Conservation (phyloP, 2,797 vertebrate species). For the Peromyscus melanophrys region DNA sequence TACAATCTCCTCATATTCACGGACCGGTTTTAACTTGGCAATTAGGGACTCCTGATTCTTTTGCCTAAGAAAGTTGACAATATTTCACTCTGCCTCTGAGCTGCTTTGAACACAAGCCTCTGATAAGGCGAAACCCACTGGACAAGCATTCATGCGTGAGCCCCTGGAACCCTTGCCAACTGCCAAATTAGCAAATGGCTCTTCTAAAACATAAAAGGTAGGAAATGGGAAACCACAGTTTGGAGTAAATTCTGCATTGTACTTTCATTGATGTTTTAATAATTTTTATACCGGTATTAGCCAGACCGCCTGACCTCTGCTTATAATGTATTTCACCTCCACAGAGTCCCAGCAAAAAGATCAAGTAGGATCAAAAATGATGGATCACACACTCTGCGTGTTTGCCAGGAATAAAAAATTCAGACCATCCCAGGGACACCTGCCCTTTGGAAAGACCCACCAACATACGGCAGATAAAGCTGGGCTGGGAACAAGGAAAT, state of each 20-base stretch:
- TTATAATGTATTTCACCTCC: constrained; percentile 66
- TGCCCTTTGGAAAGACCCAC: constrained; percentile 42
- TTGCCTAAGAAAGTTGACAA: constrained; percentile 69
- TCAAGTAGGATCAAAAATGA: constrained; percentile 67
- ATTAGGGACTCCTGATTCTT: constrained; percentile 78
- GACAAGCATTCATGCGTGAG: constrained; percentile 66
- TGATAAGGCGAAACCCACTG: constrained; percentile 69
- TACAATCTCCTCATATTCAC: constrained; percentile 65
- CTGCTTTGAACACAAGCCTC: constrained; percentile 70
- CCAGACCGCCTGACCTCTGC: constrained; percentile 12
- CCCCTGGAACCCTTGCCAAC: constrained; percentile 56
- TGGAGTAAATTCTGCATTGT: constrained; percentile 55
- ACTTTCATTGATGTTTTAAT: constrained; percentile 32
- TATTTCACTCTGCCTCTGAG: constrained; percentile 73
- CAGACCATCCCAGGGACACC: constrained; percentile 72
- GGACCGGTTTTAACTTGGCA: constrained; percentile 55
- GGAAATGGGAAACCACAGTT: constrained; percentile 53
- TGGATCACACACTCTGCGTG: constrained; percentile 40
- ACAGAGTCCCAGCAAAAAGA: constrained; percentile 24
- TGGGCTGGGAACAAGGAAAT: constrained; percentile 44
- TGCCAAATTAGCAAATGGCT: constrained; percentile 72
- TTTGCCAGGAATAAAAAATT: constrained; percentile 65
- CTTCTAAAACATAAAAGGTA: constrained; percentile 73
- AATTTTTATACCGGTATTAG: not conserved
- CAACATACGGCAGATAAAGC: not conserved